Evolutionary conservation across 2,113 vertebrate species (phyloP).

Genomic region (Apus apus): DNA sequence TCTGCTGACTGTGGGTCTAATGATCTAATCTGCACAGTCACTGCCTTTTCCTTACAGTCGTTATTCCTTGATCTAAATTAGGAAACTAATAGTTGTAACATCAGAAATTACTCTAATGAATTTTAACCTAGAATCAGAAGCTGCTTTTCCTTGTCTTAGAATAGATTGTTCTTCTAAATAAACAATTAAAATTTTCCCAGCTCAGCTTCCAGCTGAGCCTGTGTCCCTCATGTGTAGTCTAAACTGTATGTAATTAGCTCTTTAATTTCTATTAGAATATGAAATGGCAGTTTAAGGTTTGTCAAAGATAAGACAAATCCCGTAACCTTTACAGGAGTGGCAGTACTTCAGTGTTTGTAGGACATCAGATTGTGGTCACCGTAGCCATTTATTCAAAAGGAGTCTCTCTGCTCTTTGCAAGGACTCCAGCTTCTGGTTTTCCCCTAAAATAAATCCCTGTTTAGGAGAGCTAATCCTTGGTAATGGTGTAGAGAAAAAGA

Average conservation of each 20-base stretch:
- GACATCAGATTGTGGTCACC: not conserved
- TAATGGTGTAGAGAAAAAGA: not conserved
- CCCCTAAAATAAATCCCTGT: not conserved
- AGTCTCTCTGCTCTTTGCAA: not conserved
- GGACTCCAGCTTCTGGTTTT: not conserved
- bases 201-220: slow-evolving; percentile 25
- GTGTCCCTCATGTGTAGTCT: not conserved
- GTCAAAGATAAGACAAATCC: not conserved
- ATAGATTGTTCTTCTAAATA: slow-evolving; percentile 42
- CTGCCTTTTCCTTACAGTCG: slow-evolving; percentile 34
- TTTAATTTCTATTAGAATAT: slow-evolving; percentile 33
- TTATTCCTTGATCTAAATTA: slow-evolving; percentile 35
- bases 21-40: slow-evolving; percentile 31
- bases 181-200: slow-evolving; percentile 48
- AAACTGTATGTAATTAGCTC: slow-evolving; percentile 38
- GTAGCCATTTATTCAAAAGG: not conserved
- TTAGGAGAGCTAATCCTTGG: not conserved
- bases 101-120: slow-evolving; percentile 46
- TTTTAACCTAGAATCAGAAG: slow-evolving; percentile 43
- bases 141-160: slow-evolving; percentile 19
- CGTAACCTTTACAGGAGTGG: not conserved
- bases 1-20: slow-evolving; percentile 46
- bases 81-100: slow-evolving; percentile 49
- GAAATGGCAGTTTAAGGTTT: not conserved
- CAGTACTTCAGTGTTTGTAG: not conserved